Conservation (phyloP, 2,113 vertebrate genomes). For the Oreochromis tanganicae region DNA sequence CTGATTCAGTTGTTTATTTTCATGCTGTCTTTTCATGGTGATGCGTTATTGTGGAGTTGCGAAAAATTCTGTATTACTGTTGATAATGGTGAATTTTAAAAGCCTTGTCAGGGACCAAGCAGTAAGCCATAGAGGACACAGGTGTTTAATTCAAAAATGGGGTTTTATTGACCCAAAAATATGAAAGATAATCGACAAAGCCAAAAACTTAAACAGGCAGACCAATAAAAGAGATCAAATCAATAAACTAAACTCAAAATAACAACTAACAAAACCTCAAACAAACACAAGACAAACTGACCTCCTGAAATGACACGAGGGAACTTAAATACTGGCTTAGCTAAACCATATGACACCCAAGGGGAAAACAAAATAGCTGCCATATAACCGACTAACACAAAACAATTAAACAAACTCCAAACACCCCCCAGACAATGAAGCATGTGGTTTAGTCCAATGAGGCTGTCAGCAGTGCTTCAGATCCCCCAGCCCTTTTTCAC, state of each 20-base stretch:
- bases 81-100: too few species aligned
- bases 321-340: neutral
- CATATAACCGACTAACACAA: neutral
- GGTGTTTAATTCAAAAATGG: too few species aligned
- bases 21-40: too few species aligned
- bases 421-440: neutral
- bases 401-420: neutral
- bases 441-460: neutral
- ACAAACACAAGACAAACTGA: neutral
- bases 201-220: neutral
- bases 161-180: neutral
- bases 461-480: neutral
- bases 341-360: neutral
- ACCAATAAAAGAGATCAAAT: neutral
- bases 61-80: too few species aligned
- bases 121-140: too few species aligned
- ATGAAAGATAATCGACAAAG: neutral
- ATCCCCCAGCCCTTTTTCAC: neutral
- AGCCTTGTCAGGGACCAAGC: too few species aligned
- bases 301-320: neutral
- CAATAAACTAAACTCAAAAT: neutral
- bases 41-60: too few species aligned
- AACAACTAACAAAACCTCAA: neutral
- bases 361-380: neutral
- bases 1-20: too few species aligned